Base-by-base conservation (phyloP, 1,140 invertebrate genomes). In the Cecropterus lyciades region DNA sequence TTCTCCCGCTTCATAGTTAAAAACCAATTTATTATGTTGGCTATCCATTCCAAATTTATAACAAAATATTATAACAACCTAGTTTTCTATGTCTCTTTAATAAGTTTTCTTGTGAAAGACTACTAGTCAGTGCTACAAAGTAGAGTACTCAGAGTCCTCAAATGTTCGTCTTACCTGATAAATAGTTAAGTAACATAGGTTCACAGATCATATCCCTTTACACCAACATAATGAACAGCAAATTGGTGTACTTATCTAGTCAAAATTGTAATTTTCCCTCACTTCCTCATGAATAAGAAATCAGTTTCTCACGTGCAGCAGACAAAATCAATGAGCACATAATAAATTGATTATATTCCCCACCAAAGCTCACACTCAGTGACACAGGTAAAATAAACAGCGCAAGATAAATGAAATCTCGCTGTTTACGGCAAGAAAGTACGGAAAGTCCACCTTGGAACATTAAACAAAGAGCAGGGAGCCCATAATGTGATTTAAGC, bases 401-500 rank as follows among this genome's bases (percentile, higher is more conserved):
- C 43, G 20, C 33, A 68, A 69, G 55, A 59, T 64, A 70, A 70
- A 65, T 60, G 63, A 72, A 72, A 70, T 70, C 63, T 42, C 55
- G 17, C 49, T 66, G 67, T 69, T 69, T 65, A 59, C 62, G 63
- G 68, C 48, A 33, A 20, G 14, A 33, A 60, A 60, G 57, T 60
- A 49, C 24, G 13, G 27, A 60, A 57, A 48, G 73, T 79, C 72
- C 74, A 78, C 75, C 73, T 80, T 71, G 69, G 69, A 72, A 62
- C 79, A 80, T 84, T 83, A 84, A 78, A 79, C 81, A 79, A 75
- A 72, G 70, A 79, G 73, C 72, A 68, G 67, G 81, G 78, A 72
- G 70, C 59, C 70, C 60, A 65, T 85, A 86, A 85, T 85, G 85
- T 85, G 85, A 86, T 88, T 86, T 86, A 86, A 75, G 79, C 72